Base-by-base conservation (phyloP, 2,113 vertebrate genomes). In the Tapirus terrestris region DNA sequence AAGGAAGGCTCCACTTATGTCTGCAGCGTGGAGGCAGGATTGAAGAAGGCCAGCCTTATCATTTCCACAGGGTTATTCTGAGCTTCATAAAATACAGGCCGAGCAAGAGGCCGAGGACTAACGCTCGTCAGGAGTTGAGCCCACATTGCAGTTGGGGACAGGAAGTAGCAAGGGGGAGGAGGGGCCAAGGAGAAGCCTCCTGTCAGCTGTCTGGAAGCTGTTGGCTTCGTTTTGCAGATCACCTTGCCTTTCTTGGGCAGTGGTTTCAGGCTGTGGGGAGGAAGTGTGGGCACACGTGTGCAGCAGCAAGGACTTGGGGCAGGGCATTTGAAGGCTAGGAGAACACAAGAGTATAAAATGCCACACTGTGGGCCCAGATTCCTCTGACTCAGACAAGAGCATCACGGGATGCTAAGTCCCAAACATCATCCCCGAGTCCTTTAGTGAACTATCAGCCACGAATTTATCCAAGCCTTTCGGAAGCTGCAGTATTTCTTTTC, bases 391-490 rank as follows among this genome's bases (percentile, higher is more conserved):
- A 89, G 56, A 53, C 5, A 17, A 93, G n/a, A 53, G 51, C 31
- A 39, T 67, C 53, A 58, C 53, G 65, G 58, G 33, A 60, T 65
- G 25, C 13, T 7, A 80, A 96, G 60, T 70, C 58, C 72, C 43
- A 39, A 73, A n/a, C 2, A 1, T 29, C 2, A 3, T 88, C 77
- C 67, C 85, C 33, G 92, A 60, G 67, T 45, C 31, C 67, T 70
- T 96, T 82, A 43, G 85, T 91, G 88, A 93, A 94, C 39, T 29
- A 4, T 94, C 82, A 89, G 90, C 33, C 61, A 60, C 39, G 58
- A 93, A 68, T 84, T 75, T 73, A 70, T 91, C n/a, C 6, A 68
- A 70, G 21, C 27, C 27, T 95, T 96, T 95, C 21, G 36, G 85
- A 92, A 83, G 36, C 51, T 76, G 17, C 48, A n/a, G 18, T 90